Base-by-base conservation (phyloP, 37 sponge, comb jelly and placozoan genomes). In the Crambe crambe region DNA sequence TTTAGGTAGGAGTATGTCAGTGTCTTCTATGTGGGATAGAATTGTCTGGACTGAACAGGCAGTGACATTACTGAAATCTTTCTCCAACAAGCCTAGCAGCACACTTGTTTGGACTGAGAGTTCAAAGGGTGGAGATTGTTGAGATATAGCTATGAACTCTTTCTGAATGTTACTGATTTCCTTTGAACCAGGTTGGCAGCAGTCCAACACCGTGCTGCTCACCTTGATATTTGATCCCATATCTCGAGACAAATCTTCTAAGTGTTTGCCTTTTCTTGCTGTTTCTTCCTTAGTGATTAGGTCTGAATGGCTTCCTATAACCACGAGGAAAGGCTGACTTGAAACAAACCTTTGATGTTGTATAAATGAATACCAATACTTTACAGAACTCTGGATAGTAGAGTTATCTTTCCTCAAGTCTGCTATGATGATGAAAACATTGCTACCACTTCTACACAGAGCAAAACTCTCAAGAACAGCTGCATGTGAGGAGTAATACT, bases 401-500 rank as follows among this genome's bases (percentile, higher is more conserved):
- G 61, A 58, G 29, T 74, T 66, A 1, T 83, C 83, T 75, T 74
- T 40, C 42, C 61, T 41, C 54, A 85, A 12, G 58, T 85, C 74
- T 12, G 72, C 86, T 6, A 85, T 79, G 17, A 79, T 38, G 36
- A 85, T n/a, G 60, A 85, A 61, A 26, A 72, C 38, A 25, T 67
- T 67, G 32, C 44, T n/a, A 35, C 63, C 64, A 34, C 41, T 32
- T 38, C 44, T 22, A 17, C 47, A 62, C 4, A 25, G 23, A 21
- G 35, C 23, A 31, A 58, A 20, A 4, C 42, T 47, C 41, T 85
- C 79, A 31, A 85, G 60, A 26, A 85, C 31, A 8, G 67, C 79
- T 32, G 72, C 36, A 27, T 85, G 86, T 15, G 73, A 64, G 29
- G 57, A 70, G 63, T 85, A 72, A 56, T 73, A 85, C 40, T 85